These are phyloP conservation scores for Drosophila dives DNA, from an alignment of 2,888 invertebrate species.

Conservation along the genomic window DNA sequence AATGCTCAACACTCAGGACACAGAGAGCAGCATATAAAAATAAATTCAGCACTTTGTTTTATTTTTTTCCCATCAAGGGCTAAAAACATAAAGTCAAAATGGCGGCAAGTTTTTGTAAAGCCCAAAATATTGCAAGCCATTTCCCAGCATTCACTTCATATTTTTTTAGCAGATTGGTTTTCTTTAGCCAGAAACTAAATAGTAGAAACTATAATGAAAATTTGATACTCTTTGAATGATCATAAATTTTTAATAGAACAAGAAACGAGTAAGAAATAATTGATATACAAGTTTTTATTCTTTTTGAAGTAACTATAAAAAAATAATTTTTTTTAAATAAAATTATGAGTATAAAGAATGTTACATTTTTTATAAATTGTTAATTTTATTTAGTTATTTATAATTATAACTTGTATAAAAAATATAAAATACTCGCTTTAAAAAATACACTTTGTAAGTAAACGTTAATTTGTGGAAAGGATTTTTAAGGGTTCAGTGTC, in stretches of 20 bases:
- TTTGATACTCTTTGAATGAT: slow-evolving; percentile 7
- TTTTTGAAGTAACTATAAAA: neutral
- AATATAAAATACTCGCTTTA: neutral
- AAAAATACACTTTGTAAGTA: neutral
- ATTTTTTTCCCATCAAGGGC: slow-evolving; percentile 34
- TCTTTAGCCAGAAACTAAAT: slow-evolving; percentile 3
- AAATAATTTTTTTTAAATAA: neutral
- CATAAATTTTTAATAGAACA: neutral
- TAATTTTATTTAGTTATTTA: neutral
- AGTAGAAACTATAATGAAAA: slow-evolving; percentile 7
- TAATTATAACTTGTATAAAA: neutral
- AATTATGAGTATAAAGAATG: neutral
- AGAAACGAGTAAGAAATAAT: neutral
- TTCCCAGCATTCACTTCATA: slow-evolving; percentile 17
- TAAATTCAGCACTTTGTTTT: slow-evolving; percentile 31
- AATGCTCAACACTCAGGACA: slow-evolving; percentile 26
- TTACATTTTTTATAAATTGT: neutral
- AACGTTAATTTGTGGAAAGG: neutral
- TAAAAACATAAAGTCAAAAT: slow-evolving; percentile 44
- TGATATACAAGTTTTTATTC: neutral
- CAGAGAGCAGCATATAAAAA: slow-evolving; percentile 31
- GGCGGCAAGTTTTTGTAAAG: slow-evolving; percentile 32
- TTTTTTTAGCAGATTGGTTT: slow-evolving; percentile 15
- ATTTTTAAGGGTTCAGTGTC: slow-evolving; percentile 11
- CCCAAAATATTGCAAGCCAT: slow-evolving; percentile 39